Evolutionary conservation across 2,797 vertebrate genomes (phyloP), one percentile per base, ranked within the genome.

Genomic region (Steatocranus sp.): DNA sequence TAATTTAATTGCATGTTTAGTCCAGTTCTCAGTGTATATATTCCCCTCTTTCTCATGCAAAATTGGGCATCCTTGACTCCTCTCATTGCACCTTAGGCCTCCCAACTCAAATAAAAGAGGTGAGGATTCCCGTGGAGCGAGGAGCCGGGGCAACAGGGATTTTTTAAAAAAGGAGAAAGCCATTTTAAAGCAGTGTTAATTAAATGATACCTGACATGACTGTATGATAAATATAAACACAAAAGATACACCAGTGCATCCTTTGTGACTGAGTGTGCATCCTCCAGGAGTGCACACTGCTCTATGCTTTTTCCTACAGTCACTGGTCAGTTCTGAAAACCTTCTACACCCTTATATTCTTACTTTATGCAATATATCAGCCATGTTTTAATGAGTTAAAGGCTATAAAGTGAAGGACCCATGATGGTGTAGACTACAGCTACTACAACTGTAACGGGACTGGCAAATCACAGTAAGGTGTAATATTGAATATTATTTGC

Each of bases 121-220:
- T 56, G 53, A 56, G 53, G 25, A 56, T 56, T 56, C 15, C 25
- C 0, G 1, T 56, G 53, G 53, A 30, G 25, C 25, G 8, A 56
- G 53, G 14, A 56, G 53, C 14, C 0, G 14, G 53, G 53, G 53
- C 53, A 56, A 56, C 1, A 3, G 53, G 53, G 14, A 30, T 56
- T 56, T 56, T 27, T 30, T 0, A 0, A 30, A 56, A 56, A 56
- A 4, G 25, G 3, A 56, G 53, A 56, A 56, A 30, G 53, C 25
- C 53, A 1, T 54, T 54, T 54, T 54, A 54, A 54, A 30, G 25
- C 53, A 54, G 25, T 56, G 25, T 30, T 56, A 30, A 56, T 56
- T 30, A 56, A 56, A 56, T 56, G 5, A 17, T 56, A 56, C 8
- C 53, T 56, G 14, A 56, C 53, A 56, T 56, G 53, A 30, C 25